phyloP scores from a whole-genome alignment of 2,113 vertebrate species.

The Nerophis lumbriciformis region DNA sequence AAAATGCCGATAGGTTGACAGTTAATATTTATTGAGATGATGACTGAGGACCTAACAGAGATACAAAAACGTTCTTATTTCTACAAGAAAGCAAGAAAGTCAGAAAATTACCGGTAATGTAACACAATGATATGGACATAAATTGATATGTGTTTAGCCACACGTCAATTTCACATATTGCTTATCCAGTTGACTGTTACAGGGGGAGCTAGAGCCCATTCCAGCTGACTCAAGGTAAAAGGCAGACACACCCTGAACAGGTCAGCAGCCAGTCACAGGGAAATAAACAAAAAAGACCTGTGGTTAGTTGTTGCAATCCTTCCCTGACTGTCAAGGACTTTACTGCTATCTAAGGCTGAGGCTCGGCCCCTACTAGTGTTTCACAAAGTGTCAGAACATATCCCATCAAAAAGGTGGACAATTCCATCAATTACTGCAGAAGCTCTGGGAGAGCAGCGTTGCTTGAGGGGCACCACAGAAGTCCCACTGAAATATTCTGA shows the following conservation, averaged over 20 bases:
- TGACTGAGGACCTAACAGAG: neutral
- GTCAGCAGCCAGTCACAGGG: neutral
- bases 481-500: neutral
- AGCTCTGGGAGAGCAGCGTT: neutral
- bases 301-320: neutral
- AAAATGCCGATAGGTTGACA: neutral
- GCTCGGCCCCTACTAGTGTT: conserved; percentile 23
- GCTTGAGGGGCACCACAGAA: conserved; percentile 3
- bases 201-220: neutral
- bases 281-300: neutral
- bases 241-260: neutral
- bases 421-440: conserved; percentile 51
- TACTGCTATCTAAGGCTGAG: conserved; percentile 5
- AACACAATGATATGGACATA: too few species aligned
- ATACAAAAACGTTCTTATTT: neutral
- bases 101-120: too few species aligned
- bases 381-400: conserved; percentile 35
- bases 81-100: too few species aligned
- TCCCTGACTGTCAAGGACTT: conserved; percentile 13
- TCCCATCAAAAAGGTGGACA: conserved; percentile 43
- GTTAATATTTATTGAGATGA: neutral
- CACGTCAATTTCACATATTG: neutral
- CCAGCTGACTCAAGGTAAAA: neutral
- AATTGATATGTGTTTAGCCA: too few species aligned
- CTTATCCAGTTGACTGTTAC: neutral